Evolutionary conservation across 64 coral and sea anemone species (phyloP).

Genomic region (Astreopora myriophthalma): DNA sequence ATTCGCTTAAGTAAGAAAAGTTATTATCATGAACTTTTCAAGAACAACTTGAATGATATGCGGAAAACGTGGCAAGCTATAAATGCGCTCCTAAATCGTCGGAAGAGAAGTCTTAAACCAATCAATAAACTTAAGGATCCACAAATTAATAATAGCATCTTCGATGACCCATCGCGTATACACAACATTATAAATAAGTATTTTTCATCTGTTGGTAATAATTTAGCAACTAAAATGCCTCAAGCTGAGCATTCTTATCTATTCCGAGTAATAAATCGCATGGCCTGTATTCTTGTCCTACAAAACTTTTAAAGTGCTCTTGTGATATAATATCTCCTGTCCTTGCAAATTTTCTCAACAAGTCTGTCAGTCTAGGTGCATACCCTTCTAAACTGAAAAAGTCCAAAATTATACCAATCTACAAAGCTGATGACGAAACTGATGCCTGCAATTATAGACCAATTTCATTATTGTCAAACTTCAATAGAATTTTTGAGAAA

Average conservation of each 20-base stretch:
- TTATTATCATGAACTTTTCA: conserved; percentile 37
- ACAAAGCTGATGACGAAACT: no score
- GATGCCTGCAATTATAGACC: no score
- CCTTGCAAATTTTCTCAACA: no score
- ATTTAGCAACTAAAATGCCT: conserved; percentile 6
- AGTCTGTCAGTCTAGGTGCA: no score
- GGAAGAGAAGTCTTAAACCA: neutral
- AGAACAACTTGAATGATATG: conserved; percentile 12
- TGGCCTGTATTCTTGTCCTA: no score
- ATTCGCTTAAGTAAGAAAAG: conserved; percentile 1
- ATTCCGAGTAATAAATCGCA: no score
- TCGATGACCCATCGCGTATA: neutral
- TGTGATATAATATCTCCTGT: no score
- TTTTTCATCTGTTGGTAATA: conserved; percentile 9
- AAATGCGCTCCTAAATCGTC: conserved; percentile 4
- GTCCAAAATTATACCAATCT: no score
- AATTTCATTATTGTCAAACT: conserved; percentile 6
- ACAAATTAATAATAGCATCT: conserved; percentile 14
- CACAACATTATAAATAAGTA: neutral
- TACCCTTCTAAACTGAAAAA: no score
- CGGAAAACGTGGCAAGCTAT: conserved; percentile 27
- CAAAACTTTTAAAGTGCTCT: no score
- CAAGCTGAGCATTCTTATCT: no score
- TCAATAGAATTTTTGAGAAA: conserved; percentile 2
- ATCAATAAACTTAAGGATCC: conserved; percentile 22